Evolutionary conservation across 1,140 invertebrate genomes (phyloP), one percentile per base, ranked within the genome.

Genomic region (Conus ventricosus): DNA sequence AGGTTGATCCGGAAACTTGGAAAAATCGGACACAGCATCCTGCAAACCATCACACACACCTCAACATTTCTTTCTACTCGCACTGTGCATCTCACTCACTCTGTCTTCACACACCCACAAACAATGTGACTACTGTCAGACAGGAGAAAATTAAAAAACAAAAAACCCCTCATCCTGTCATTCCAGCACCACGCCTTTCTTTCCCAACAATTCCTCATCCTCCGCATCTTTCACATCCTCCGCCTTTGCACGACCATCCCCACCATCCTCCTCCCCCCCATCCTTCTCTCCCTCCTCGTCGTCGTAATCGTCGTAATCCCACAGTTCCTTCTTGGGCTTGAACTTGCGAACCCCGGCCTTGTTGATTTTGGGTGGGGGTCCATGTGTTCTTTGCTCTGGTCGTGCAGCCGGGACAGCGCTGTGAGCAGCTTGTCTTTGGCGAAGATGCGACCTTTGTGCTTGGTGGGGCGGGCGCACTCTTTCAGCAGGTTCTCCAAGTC

Each of bases 401-500:
- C 91, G 13, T 90, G 89, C 27, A 92, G 80, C 15, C 88, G 85
- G 8, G 88, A 76, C 23, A 93, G 63, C 15, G 91, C 92, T 5
- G 90, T 84, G 15, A 92, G 63, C 0, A 93, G 60, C 51, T 88
- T 88, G 54, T 90, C 83, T 51, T 91, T 91, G 23, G 89, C 88
- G 80, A 92, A 90, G 15, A 92, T 85, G 25, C 93, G 88, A 0
- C 92, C 91, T 67, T 91, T 83, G 75, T 87, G 57, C 27, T 60
- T 80, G 39, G 90, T 84, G 1, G 94, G 93, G 5, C 89, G 89
- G 1, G 92, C 92, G 91, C 94, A 95, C 88, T 95, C 93, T 76
- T 92, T 90, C 6, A 95, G 81, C 55, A 95, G 78, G 87, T 91
- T 17, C 39, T 91, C 90, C n/a, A 95, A 85, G 80, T 94, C 92